A percentile compares a stretch with the other conserved stretches of the same genome.
Conservation (phyloP, 2,797 vertebrate species). For the Rachycentron canadum region DNA sequence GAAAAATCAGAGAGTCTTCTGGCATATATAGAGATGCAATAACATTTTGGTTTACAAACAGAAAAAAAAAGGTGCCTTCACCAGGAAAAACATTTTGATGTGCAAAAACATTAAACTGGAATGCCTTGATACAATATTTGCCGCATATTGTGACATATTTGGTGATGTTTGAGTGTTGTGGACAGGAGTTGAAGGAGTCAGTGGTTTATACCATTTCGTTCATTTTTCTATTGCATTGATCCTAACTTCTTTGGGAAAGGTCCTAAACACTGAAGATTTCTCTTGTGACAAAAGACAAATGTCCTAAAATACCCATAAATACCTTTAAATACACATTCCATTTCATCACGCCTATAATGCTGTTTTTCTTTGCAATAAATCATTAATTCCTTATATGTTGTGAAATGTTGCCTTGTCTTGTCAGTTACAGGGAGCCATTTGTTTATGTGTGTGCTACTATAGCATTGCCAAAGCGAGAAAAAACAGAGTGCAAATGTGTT, state of each 20-base stretch:
- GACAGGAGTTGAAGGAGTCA: background rate
- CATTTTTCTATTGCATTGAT: background rate
- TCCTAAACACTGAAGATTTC: background rate
- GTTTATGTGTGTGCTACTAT: background rate
- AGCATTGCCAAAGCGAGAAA: background rate
- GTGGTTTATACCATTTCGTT: background rate
- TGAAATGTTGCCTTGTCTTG: slow-evolving; percentile 8
- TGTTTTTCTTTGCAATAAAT: slow-evolving; percentile 12
- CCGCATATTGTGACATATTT: background rate
- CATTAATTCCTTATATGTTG: slow-evolving; percentile 28
- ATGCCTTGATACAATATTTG: background rate
- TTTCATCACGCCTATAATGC: slow-evolving; percentile 1
- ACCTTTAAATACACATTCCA: background rate
- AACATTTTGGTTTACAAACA: slow-evolving; percentile 1
- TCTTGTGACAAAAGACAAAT: background rate
- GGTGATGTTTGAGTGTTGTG: background rate
- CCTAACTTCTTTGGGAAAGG: background rate
- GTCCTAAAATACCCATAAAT: too few species aligned
- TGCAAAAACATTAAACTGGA: background rate
- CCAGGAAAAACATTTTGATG: background rate
- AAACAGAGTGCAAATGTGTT: slow-evolving; percentile 7
- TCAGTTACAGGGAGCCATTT: slow-evolving; percentile 35
- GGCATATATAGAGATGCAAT: slow-evolving; percentile 6
- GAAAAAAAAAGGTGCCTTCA: background rate
- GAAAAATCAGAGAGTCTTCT: background rate